phyloP scores from a whole-genome alignment of 2,113 vertebrate genomes.

The Crotalus tigris region DNA sequence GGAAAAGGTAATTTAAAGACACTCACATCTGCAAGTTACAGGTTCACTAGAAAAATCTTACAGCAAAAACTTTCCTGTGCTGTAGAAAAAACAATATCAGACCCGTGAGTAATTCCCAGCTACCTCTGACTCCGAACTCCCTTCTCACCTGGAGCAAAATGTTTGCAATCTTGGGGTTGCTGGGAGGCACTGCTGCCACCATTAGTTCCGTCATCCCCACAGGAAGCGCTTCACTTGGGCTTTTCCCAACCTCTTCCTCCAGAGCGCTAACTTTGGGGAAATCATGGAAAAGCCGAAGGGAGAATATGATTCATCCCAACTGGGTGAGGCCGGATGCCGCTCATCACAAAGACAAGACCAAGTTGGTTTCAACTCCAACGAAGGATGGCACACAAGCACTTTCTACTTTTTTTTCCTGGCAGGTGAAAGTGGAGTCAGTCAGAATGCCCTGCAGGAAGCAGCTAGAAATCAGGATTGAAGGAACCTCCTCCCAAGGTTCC shows the following conservation, averaged over 20 bases:
- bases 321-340: not conserved
- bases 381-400: not conserved
- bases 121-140: not conserved
- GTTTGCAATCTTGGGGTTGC: not conserved
- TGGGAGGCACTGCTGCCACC: too few relatives aligned
- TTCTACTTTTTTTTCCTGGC: not conserved
- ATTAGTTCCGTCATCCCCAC: not conserved
- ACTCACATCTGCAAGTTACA: not conserved
- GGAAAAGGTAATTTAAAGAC: not conserved
- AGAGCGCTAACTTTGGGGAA: not conserved
- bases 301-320: slow-evolving; percentile 3
- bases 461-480: not conserved
- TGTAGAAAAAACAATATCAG: not conserved
- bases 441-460: not conserved
- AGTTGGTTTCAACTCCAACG: not conserved
- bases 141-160: not conserved
- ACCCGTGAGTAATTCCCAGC: not conserved
- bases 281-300: not conserved
- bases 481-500: not conserved
- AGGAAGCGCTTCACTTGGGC: not conserved
- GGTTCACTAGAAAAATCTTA: not conserved
- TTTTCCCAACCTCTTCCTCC: not conserved
- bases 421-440: not conserved
- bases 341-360: not conserved
- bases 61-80: not conserved